Base-by-base conservation (phyloP, 2,113 vertebrate species). In the Pangasianodon gigas region DNA sequence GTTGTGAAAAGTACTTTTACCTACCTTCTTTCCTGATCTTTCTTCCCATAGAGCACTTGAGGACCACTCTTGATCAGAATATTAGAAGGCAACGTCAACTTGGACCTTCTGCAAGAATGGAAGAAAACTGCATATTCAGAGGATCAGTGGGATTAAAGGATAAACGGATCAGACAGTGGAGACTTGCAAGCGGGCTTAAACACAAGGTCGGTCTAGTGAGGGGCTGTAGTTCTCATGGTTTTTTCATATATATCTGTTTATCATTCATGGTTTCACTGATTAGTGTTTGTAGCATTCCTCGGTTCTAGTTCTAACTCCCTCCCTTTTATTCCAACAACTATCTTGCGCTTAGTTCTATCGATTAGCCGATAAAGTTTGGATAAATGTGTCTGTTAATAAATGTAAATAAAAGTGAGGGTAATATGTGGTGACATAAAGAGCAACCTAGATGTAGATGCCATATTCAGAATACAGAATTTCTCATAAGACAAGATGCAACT, bases 91-190 rank as follows among this genome's bases (percentile, higher is more conserved):
- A 81, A 81, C 7, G 13, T 52, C 21, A 18, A 32, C 48, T 51
- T 52, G 0, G 26, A 3, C 51, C 16, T 52, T 82, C 48, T 54
- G n/a, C 13, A 56, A 54, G 14, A 54, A 54, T 54, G 6, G 29
- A 54, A 82, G 16, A 56, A 82, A 82, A 82, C 79, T 82, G 79
- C 51, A 82, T 54, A 82, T 54, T 82, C 7, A 82, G 29, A 21
- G n/a, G 79, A 82, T 82, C 79, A 54, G 51, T 10, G 51, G 79
- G 79, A 54, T 54, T 82, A 32, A 37, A 82, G 51, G 79, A 82
- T 82, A 82, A 54, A n/a, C 37, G 51, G 48, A 54, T 82, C 51
- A 80, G 77, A 51, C 77, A 54, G 26, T 32, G 51, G 6, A 82
- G 29, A 82, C 48, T 54, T 81, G 14, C 48, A 81, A 32, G 51